A percentile compares a stretch with the other conserved stretches of the same genome.
Evolutionary conservation across 2,888 invertebrate genomes (phyloP).

Genomic region (Ephialtes manifestator): DNA sequence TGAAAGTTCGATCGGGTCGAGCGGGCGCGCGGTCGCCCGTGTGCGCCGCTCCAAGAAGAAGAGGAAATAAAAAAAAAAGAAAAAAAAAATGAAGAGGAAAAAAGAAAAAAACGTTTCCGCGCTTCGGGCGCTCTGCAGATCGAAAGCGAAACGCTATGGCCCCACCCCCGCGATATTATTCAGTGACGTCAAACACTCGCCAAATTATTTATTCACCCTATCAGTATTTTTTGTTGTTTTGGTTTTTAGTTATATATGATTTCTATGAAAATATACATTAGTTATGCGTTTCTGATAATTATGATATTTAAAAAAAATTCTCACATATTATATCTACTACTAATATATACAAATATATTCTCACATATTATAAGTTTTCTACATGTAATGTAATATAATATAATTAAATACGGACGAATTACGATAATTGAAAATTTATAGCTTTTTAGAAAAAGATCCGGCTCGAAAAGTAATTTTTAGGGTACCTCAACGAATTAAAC

Average conservation of each 20-base stretch:
- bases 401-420: too few species aligned
- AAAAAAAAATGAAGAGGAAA: conserved; percentile 18
- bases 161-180: conserved; percentile 35
- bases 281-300: too few species aligned
- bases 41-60: conserved; percentile 30
- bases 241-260: background rate
- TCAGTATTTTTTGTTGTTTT: background rate
- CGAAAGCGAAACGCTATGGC: conserved; percentile 59
- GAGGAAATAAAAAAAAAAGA: conserved; percentile 23
- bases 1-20: conserved; percentile 67
- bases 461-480: too few species aligned
- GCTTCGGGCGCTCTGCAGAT: conserved; percentile 55
- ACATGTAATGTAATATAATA: too few species aligned
- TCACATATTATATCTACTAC: too few species aligned
- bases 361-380: too few species aligned
- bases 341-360: too few species aligned
- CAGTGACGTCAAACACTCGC: conserved; percentile 53
- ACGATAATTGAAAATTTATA: too few species aligned
- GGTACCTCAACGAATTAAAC: too few species aligned
- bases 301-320: too few species aligned
- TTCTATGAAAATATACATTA: background rate
- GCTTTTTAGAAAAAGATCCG: too few species aligned
- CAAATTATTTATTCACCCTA: conserved; percentile 38
- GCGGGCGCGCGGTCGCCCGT: conserved; percentile 46
- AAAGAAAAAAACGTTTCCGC: conserved; percentile 53